A percentile compares a stretch with the other conserved stretches of the same genome.
These are phyloP conservation scores for Drosophila tristis DNA, from an alignment of 1,140 invertebrate species.

Conservation along the genomic window DNA sequence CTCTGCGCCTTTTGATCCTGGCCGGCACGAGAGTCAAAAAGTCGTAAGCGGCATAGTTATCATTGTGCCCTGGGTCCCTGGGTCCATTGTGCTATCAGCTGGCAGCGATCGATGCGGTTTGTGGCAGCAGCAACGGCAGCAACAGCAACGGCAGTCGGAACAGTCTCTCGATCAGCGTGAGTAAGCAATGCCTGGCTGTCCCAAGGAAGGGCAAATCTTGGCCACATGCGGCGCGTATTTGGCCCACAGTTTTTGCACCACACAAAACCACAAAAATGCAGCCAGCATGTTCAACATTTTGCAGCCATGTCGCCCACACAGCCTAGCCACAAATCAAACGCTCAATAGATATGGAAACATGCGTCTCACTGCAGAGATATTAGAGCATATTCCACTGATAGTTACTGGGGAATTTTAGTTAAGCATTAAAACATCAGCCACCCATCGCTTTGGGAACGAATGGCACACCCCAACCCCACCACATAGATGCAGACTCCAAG, in stretches of 20 bases:
- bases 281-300: conserved; percentile 35
- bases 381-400: too few species aligned
- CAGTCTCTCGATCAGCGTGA: conserved; percentile 35
- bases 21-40: conserved; percentile 67
- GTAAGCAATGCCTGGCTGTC: conserved; percentile 39
- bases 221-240: conserved; percentile 73
- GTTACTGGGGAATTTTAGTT: too few species aligned
- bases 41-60: conserved; percentile 79
- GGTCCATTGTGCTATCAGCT: conserved; percentile 76
- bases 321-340: conserved; percentile 48
- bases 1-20: conserved; percentile 76
- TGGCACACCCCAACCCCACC: not conserved
- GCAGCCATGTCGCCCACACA: conserved; percentile 20
- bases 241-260: conserved; percentile 71
- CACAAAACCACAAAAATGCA: conserved; percentile 69
- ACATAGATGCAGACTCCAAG: conserved; percentile 26
- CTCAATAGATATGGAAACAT: conserved; percentile 38
- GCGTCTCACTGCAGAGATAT: not conserved
- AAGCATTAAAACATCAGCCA: not conserved
- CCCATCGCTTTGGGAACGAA: too few species aligned
- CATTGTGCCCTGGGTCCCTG: conserved; percentile 53
- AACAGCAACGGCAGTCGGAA: conserved; percentile 13
- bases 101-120: conserved; percentile 77
- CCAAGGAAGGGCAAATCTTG: conserved; percentile 1
- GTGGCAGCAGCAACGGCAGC: conserved; percentile 45